Conservation (phyloP, 2,797 vertebrate genomes). For the Gila robusta region DNA sequence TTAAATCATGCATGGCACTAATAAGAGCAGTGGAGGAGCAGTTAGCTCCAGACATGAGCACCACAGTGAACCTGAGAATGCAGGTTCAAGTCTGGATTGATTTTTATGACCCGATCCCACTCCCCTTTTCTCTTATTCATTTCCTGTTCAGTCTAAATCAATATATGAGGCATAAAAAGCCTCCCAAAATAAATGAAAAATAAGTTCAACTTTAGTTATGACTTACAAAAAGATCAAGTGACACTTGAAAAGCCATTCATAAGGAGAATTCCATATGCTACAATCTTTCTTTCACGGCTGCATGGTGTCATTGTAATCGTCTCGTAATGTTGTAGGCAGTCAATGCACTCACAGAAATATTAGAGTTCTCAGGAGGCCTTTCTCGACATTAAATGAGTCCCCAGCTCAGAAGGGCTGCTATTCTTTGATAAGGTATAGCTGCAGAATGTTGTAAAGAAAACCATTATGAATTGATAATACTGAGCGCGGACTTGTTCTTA, state of each 20-base stretch:
- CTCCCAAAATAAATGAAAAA: background rate
- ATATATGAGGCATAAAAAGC: slow-evolving; percentile 5
- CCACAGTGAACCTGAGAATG: background rate
- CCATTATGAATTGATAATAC: slow-evolving; percentile 81
- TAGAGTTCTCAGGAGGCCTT: slow-evolving; percentile 56
- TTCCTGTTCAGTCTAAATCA: slow-evolving; percentile 21
- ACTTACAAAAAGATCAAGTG: background rate
- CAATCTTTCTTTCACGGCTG: background rate
- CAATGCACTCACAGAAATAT: slow-evolving; percentile 49
- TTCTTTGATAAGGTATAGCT: slow-evolving; percentile 80
- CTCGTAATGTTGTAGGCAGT: slow-evolving; percentile 19
- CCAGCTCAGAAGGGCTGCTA: slow-evolving; percentile 73
- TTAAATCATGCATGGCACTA: background rate
- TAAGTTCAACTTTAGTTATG: background rate
- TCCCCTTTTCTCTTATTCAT: background rate
- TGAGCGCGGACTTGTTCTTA: slow-evolving; percentile 75
- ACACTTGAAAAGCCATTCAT: background rate
- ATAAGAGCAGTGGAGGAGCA: background rate
- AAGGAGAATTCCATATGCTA: background rate
- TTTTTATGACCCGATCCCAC: background rate
- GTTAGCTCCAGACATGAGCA: background rate
- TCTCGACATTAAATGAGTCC: slow-evolving; percentile 72
- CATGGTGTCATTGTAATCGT: slow-evolving; percentile 14
- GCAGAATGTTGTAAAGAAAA: slow-evolving; percentile 73
- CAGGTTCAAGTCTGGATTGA: background rate